Percentiles rank a stretch among this genome's conserved stretches.
phyloP scores from a whole-genome alignment of 2,113 vertebrate species.

The Nothocercus julius region DNA sequence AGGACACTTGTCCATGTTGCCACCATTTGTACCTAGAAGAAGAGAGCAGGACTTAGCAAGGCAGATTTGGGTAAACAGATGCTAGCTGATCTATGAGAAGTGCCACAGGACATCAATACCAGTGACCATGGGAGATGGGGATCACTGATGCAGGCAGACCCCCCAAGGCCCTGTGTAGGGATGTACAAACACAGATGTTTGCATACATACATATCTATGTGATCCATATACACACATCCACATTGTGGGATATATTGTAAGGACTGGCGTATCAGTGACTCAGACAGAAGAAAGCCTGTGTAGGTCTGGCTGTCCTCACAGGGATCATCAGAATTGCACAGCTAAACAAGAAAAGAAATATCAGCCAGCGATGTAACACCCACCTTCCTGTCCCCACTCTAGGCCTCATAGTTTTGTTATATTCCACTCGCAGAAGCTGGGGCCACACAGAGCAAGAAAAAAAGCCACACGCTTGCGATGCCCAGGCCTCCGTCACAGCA shows the following conservation, averaged over 20 bases:
- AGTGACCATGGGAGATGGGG: background rate
- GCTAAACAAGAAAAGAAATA: background rate
- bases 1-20: background rate
- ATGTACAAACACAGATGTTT: background rate
- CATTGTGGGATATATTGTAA: background rate
- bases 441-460: background rate
- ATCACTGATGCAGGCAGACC: background rate
- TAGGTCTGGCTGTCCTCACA: background rate
- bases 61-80: background rate
- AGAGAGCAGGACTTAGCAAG: background rate
- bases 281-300: background rate
- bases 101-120: background rate
- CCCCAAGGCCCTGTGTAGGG: no score
- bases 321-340: background rate
- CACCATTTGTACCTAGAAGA: no score
- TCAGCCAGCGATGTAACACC: background rate
- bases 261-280: background rate
- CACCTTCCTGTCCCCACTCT: background rate
- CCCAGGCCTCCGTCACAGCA: background rate
- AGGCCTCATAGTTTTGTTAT: accelerated
- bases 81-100: background rate
- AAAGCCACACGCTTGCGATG: background rate
- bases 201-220: background rate
- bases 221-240: background rate
- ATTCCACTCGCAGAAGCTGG: background rate